Evolutionary conservation across 2,888 invertebrate genomes (phyloP), one percentile per base, ranked within the genome.

Genomic region (Cryptocephalus moraei): DNA sequence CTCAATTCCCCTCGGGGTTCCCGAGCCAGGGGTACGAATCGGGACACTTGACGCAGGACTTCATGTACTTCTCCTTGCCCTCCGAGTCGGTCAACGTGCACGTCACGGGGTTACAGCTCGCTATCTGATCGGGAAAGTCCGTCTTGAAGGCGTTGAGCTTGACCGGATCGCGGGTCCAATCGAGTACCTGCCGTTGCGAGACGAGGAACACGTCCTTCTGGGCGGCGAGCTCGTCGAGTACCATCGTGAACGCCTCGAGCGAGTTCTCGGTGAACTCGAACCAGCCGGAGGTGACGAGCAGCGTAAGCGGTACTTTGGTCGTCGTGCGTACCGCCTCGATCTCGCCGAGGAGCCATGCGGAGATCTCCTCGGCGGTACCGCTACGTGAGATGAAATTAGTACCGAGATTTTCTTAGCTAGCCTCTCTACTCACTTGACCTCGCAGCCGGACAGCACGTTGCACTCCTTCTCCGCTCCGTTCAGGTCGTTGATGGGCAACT

Each of bases 401-500:
- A 34, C 9, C 3, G 36, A 33, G 12, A 11, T 42, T 22, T 42
- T 14, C 2, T 36, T 36, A 6, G 36, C 3, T 36, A 6, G 36
- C 42, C 43, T 39, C 48, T 38, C 32, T 9, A 70, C 75, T 73
- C 65, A 78, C 77, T 65, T 58, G 9, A 56, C 57, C 40, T 64
- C 65, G 56, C 82, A 82, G 12, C 72, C 65, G 53, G 79, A 78
- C 10, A 75, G 72, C 73, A 79, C 77, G 1, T 78, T 70, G 61
- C 83, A 84, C 9, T 75, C 70, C 12, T 63, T 53, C 1, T 67
- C 69, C 2, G 66, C 52, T 53, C 78, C 79, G 8, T 61, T 48
- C 70, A 80, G 76, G 43, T 77, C 72, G 1, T 79, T 64, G 69
- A 86, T 80, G 1, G 86, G 86, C 0, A 78, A 60, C 1, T 81